These are phyloP conservation scores for Sebastes cheni DNA, from an alignment of 2,797 vertebrate genomes.

Conservation along the genomic window DNA sequence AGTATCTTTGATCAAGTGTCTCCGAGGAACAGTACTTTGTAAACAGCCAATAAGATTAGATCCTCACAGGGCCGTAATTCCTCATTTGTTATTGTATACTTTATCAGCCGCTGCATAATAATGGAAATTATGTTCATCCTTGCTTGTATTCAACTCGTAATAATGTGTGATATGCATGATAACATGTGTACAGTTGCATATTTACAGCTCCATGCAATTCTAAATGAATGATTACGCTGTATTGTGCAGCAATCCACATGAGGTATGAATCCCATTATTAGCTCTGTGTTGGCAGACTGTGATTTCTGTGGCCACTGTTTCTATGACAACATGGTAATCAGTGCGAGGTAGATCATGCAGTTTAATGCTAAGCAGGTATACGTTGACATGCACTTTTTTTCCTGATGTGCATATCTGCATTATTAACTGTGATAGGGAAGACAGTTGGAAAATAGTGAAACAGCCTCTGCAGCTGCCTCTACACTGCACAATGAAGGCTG, in stretches of 20 bases:
- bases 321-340: conserved; percentile 63
- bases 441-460: neutral
- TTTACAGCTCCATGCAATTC: neutral
- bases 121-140: conserved; percentile 12
- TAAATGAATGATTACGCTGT: conserved; percentile 23
- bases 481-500: neutral
- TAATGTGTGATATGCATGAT: conserved; percentile 1
- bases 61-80: conserved; percentile 25
- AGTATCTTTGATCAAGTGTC: conserved; percentile 68
- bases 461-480: neutral
- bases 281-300: conserved; percentile 10
- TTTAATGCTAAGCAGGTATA: conserved; percentile 29
- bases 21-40: conserved; percentile 58
- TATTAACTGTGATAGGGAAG: conserved; percentile 22
- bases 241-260: conserved; percentile 13
- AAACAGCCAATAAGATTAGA: conserved; percentile 59
- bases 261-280: conserved; percentile 20
- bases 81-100: conserved; percentile 39
- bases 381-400: conserved; percentile 20
- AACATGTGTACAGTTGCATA: conserved; percentile 1
- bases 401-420: conserved; percentile 5
- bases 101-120: conserved; percentile 15
- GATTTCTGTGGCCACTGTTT: conserved; percentile 39
- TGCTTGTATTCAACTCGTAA: neutral
- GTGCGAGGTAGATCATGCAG: neutral